Base-by-base conservation (phyloP, 2,888 invertebrate genomes). In the Mythimna lalbum region DNA sequence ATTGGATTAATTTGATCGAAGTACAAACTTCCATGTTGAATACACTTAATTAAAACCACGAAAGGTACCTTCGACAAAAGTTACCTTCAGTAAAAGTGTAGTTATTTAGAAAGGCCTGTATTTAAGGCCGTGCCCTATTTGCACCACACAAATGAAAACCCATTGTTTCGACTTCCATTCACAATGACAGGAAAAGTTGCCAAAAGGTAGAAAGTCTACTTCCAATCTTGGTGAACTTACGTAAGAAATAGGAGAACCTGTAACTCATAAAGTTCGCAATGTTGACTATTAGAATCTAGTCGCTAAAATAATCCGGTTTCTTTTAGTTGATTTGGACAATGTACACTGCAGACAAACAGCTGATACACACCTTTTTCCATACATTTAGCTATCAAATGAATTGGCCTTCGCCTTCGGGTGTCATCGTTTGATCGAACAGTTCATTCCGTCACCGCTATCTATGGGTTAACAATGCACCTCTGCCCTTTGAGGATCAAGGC, bases 171-270 rank as follows among this genome's bases (percentile, higher is more conserved):
- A 59, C 71, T 62, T 65, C 68, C 59, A 69, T 64, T 69, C 71
- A 82, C 69, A 80, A 83, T 80, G 83, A 65, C 71, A 73, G 73
- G 77, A 72, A 83, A 83, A 69, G 47, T 59, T 80, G 68, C 77
- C 63, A 70, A 70, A 71, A 69, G 62, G 60, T 68, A 80, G 80
- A 83, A 83, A 83, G 66, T 78, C 33, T 62, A 53, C 60, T 57
- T 31, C 27, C 63, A 69, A 63, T 81, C 31, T 39, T 50, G 14
- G 64, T 64, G 53, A 52, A 57, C 52, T 49, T 49, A 63, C 59
- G 60, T 43, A 47, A 47, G 63, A 76, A 69, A 78, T 55, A 63
- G 36, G 47, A n/a, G 5, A 49, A 49, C 47, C 19, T 17, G 27
- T 21, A 50, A 50, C 10, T 21, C 4, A 21, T 21, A 9, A 71